phyloP scores from a whole-genome alignment of 2,797 vertebrate species.

The Aulostomus chinensis region DNA sequence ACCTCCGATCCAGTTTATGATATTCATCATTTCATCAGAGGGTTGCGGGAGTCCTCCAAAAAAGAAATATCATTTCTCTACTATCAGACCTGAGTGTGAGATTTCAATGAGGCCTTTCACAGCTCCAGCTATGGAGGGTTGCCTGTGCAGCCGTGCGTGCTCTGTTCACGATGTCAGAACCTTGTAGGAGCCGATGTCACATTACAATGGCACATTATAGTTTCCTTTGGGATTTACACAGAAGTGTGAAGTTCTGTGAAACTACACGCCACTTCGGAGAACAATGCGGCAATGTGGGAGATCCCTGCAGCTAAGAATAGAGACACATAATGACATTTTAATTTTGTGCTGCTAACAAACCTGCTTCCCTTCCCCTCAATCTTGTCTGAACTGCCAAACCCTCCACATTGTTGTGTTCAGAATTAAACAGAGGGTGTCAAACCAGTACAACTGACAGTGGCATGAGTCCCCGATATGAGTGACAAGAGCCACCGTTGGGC shows the following conservation, averaged over 20 bases:
- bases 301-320: slow-evolving; percentile 69
- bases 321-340: slow-evolving; percentile 72
- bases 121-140: slow-evolving; percentile 24
- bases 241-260: slow-evolving; percentile 55
- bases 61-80: slow-evolving; percentile 28
- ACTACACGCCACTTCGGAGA: slow-evolving; percentile 32
- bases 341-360: slow-evolving; percentile 67
- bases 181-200: slow-evolving; percentile 18
- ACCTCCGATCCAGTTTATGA: neutral
- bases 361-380: slow-evolving; percentile 39
- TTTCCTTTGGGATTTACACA: slow-evolving; percentile 37
- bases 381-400: slow-evolving; percentile 54
- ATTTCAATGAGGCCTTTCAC: slow-evolving; percentile 28
- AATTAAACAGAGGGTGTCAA: slow-evolving; percentile 52
- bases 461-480: slow-evolving; percentile 39
- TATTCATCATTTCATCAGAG: neutral
- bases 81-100: slow-evolving; percentile 42
- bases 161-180: slow-evolving; percentile 32
- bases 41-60: slow-evolving; percentile 7
- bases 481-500: slow-evolving; percentile 34
- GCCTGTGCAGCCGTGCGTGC: slow-evolving; percentile 25
- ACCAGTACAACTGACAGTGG: slow-evolving; percentile 24
- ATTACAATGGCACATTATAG: slow-evolving; percentile 33
- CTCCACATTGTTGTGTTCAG: slow-evolving; percentile 39
- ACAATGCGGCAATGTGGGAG: slow-evolving; percentile 54